Conservation (phyloP, 2,113 vertebrate species). For the Grammomys surdaster region DNA sequence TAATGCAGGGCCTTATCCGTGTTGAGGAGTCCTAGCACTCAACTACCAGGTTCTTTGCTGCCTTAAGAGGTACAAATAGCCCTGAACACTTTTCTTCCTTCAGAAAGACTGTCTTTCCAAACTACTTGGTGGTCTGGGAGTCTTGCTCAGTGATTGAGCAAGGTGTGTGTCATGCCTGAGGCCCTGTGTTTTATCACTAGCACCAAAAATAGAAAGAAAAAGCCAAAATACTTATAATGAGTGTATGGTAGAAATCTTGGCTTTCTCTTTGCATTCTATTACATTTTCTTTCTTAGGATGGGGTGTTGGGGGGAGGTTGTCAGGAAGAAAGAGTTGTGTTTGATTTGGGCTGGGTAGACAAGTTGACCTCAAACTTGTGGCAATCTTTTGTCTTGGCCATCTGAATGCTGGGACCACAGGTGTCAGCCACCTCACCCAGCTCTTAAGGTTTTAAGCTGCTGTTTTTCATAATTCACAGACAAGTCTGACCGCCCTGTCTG, state of each 20-base stretch:
- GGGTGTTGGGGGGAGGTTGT: no score
- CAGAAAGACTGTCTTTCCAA: background rate
- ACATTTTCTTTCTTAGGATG: background rate
- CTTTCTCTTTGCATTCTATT: background rate
- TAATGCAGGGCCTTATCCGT: background rate
- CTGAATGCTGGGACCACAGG: background rate
- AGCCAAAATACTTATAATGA: background rate
- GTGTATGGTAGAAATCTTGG: background rate
- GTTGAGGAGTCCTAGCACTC: background rate
- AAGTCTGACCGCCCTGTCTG: conserved; percentile 94
- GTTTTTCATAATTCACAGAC: conserved; percentile 84
- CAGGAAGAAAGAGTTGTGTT: background rate
- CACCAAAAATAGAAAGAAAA: background rate
- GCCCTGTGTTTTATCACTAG: background rate
- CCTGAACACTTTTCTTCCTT: background rate
- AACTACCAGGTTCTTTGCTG: background rate
- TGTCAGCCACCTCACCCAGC: background rate
- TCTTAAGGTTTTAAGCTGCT: background rate
- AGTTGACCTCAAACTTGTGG: background rate
- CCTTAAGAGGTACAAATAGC: background rate
- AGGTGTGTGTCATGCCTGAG: no score
- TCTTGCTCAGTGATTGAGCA: background rate
- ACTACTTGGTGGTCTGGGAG: background rate
- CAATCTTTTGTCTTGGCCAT: background rate
- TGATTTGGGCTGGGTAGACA: background rate